Evolutionary conservation across 2,888 invertebrate species (phyloP), one percentile per base, ranked within the genome.

Genomic region (Tenthredo livida): DNA sequence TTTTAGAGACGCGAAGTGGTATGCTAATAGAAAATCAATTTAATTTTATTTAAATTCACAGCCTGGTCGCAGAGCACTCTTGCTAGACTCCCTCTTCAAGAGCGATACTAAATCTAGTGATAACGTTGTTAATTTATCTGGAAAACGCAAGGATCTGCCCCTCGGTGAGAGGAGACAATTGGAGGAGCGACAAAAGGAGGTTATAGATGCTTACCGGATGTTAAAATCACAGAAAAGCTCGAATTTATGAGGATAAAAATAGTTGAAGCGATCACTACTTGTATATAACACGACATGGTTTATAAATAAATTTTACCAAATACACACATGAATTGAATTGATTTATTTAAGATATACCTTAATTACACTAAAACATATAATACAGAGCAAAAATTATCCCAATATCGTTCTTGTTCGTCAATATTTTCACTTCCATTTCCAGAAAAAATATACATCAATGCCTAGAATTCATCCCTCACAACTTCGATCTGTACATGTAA

Each of bases 61-160:
- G 96, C 96, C 96, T 86, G 96, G 96, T 0, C 94, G 94, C 82
- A 96, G 96, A 88, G 93, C 95, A 85, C 93, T 97, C 85, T 93
- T 97, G 84, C 94, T 96, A 1, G 95, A 95, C 88, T 93, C 94
- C 0, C 86, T 96, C 67, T 88, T 96, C 29, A 87, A 88, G 12
- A 86, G 88, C 33, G 86, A 67, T 21, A 85, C 77, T 77, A 67
- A 29, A 67, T 73, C 82, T 58, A 80, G 61, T 1, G 87, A 84
- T 33, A 84, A 82, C 5, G 87, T 58, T 54, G 92, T 94, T 82
- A 92, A 95, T 87, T 93, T 94, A 87, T 95, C 94, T 67, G 95
- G 95, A 7, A 96, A 96, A 90, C 93, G 96, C 4, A 96, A 95
- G 90, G 94, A 95, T 90, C 90, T 96, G 84, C 95, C 96, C 0